Base-by-base conservation (phyloP, 2,113 vertebrate genomes). In the Gymnorhina tibicen region DNA sequence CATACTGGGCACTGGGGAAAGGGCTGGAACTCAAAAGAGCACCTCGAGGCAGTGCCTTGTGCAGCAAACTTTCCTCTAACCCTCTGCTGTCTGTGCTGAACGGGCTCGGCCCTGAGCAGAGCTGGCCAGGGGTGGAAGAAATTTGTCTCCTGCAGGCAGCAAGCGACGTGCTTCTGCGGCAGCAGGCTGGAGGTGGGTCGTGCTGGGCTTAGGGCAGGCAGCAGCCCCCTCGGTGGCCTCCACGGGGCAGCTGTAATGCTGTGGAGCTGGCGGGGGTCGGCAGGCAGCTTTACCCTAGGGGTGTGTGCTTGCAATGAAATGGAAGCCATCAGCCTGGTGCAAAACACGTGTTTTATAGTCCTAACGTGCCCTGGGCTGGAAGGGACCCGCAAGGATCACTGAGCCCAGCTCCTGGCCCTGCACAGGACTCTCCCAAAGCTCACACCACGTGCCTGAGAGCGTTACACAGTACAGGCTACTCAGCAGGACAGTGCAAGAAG, bases 391-490 rank as follows among this genome's bases (percentile, higher is more conserved):
- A 12, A 14, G 33, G 33, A 39, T 52, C 22, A 28, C 0, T 3
- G 52, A 66, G 76, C 33, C 37, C 67, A 37, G 1, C 32, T 66
- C 28, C 52, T 59, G 68, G 68, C 77, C 37, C 17, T 66, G 67
- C 59, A 26, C 35, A 41, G 35, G 58, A 28, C 44, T 46, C 10
- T 4, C 52, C 68, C 77, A n/a, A 52, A 28, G 39, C 20, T 44
- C 53, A 23, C 39, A 39, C 33, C 60, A 7, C 3, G 11, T 68
- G 16, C 46, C 53, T 41, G 46, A 18, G 28, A 67, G 39, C 7
- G 17, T 37, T 9, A 2, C 7, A 5, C 2, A 24, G 44, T 3
- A 5, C 2, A 11, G 20, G 1, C 2, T 53, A 11, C 35, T 76
- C n/a, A 52, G 58, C 42, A 35, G 16, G 30, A 13, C 7, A 14